phyloP scores from a whole-genome alignment of 2,888 invertebrate genomes.

The Tuberolachnus salignus region DNA sequence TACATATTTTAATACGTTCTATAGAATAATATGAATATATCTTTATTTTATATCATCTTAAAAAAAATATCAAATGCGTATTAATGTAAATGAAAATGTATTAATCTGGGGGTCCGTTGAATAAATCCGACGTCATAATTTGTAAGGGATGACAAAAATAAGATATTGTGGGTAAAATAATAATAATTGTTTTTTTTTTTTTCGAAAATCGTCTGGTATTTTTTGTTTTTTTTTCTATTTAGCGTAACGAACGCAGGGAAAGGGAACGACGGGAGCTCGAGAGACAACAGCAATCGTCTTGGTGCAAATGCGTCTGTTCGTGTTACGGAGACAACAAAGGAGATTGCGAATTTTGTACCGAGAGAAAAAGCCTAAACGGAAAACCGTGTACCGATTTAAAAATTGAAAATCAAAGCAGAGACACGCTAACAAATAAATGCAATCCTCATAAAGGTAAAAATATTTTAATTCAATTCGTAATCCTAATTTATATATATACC shows the following conservation, averaged over 20 bases:
- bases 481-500: too few species aligned
- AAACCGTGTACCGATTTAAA: conserved; percentile 39
- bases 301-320: conserved; percentile 59
- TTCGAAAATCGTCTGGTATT: conserved; percentile 21
- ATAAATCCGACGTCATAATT: neutral
- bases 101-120: too few species aligned
- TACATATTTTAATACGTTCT: too few species aligned
- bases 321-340: conserved; percentile 48
- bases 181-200: neutral
- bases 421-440: conserved; percentile 70
- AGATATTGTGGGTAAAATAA: neutral
- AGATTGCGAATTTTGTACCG: conserved; percentile 39
- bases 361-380: conserved; percentile 34
- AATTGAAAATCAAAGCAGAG: conserved; percentile 48
- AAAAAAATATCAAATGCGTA: too few species aligned
- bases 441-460: conserved; percentile 74
- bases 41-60: too few species aligned
- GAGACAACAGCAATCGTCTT: conserved; percentile 63
- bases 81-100: too few species aligned
- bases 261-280: conserved; percentile 83
- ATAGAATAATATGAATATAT: too few species aligned
- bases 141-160: too few species aligned
- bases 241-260: conserved; percentile 87
- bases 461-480: too few species aligned
- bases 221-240: conserved; percentile 61